phyloP scores from a whole-genome alignment of 2,797 vertebrate genomes.

The Esox lucius region DNA sequence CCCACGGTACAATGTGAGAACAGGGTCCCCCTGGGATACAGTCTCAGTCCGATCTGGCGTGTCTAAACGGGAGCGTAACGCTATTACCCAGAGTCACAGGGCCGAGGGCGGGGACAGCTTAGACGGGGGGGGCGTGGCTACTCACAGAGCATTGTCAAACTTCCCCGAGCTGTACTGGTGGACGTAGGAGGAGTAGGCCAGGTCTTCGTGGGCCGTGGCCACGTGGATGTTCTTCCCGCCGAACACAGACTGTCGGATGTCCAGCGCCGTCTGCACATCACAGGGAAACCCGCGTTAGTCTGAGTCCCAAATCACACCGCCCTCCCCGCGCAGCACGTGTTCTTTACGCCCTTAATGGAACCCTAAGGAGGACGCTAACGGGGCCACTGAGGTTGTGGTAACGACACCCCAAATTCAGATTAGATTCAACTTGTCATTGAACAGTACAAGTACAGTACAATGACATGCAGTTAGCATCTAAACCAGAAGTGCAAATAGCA shows the following conservation, averaged over 20 bases:
- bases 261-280: slow-evolving; percentile 85
- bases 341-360: too few species aligned
- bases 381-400: too few species aligned
- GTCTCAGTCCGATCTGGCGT: background rate
- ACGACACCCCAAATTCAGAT: too few species aligned
- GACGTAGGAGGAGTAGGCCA: slow-evolving; percentile 97
- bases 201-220: slow-evolving; percentile 96
- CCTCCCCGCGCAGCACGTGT: too few species aligned
- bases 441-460: too few species aligned
- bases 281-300: background rate
- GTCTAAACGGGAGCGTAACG: background rate
- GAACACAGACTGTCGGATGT: slow-evolving; percentile 98
- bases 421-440: too few species aligned
- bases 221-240: slow-evolving; percentile 99
- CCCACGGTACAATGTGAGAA: too few species aligned
- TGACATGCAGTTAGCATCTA: too few species aligned
- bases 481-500: too few species aligned
- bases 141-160: slow-evolving; percentile 98
- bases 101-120: background rate
- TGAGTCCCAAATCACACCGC: background rate
- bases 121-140: slow-evolving; percentile 36
- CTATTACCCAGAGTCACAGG: background rate
- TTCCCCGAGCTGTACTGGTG: slow-evolving; percentile 99
- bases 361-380: too few species aligned
- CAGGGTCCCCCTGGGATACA: too few species aligned